Percentiles rank a stretch among this genome's conserved stretches.
phyloP scores from a whole-genome alignment of 2,888 invertebrate species.

The Yponomeuta sedellus region DNA sequence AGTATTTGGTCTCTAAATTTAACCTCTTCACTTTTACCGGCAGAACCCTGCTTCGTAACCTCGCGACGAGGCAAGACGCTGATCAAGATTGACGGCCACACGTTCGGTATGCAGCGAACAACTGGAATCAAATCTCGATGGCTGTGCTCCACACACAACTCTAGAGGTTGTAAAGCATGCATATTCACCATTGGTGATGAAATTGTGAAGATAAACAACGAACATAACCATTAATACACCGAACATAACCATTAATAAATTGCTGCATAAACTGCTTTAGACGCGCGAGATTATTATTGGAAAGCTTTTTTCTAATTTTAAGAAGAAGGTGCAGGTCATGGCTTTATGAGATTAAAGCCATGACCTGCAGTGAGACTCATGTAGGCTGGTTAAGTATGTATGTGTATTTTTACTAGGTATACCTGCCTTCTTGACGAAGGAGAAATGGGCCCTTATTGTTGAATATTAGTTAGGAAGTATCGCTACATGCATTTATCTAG shows the following conservation, averaged over 20 bases:
- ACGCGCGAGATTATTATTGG: not conserved
- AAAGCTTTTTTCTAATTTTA: not conserved
- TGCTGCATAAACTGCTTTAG: not conserved
- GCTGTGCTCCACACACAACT: constrained; percentile 37
- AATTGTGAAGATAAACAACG: constrained; percentile 26
- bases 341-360: no score
- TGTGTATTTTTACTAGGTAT: no score
- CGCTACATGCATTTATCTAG: no score
- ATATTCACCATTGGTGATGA: constrained; percentile 23
- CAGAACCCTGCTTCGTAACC: constrained; percentile 20
- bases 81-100: constrained; percentile 27
- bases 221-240: constrained; percentile 30
- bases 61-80: constrained; percentile 30
- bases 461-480: no score
- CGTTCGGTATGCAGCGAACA: constrained; percentile 26
- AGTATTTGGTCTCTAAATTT: not conserved
- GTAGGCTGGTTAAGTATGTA: no score
- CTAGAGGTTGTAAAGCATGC: constrained; percentile 23
- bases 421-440: no score
- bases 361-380: no score
- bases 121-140: constrained; percentile 25
- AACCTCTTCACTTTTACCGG: constrained; percentile 21
- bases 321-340: no score
- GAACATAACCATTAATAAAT: constrained; percentile 27
- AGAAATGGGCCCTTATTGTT: no score